phyloP scores from a whole-genome alignment of 35 echinoderm and acorn worm genomes.

The Stichopus chloronotus region DNA sequence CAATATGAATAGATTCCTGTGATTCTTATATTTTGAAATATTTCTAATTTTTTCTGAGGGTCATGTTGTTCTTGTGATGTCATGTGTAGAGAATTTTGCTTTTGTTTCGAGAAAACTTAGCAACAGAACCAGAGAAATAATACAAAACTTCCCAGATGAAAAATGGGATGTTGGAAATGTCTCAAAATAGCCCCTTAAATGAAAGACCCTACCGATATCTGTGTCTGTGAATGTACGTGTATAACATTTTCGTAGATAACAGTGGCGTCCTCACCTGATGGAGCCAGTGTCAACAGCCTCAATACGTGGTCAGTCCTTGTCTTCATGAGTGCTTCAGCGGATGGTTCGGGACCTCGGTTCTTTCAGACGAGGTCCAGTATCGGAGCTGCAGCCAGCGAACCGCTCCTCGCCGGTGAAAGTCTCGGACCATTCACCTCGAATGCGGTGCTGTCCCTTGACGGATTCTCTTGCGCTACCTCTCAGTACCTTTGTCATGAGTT shows the following conservation, averaged over 20 bases:
- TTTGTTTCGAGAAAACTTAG: too few species aligned
- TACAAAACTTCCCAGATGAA: too few species aligned
- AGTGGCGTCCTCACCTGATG: slow-evolving; percentile 34
- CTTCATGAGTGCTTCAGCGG: slow-evolving; percentile 60
- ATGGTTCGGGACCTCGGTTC: slow-evolving; percentile 50
- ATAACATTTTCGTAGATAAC: slow-evolving; percentile 25
- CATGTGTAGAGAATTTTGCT: too few species aligned
- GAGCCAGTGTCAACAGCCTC: slow-evolving; percentile 57
- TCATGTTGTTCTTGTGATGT: too few species aligned
- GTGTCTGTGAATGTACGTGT: too few species aligned
- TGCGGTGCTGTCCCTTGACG: slow-evolving; percentile 46
- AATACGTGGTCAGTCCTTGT: slow-evolving; percentile 69
- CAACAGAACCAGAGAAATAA: too few species aligned
- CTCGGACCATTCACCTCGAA: slow-evolving; percentile 12
- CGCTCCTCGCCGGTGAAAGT: slow-evolving; percentile 30
- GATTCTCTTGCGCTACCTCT: slow-evolving; percentile 53
- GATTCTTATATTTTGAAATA: too few species aligned
- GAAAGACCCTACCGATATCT: too few species aligned
- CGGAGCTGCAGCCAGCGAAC: background rate
- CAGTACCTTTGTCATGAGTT: slow-evolving; percentile 72
- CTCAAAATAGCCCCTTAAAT: too few species aligned
- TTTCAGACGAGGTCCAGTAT: background rate
- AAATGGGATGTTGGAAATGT: too few species aligned
- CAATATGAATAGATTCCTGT: too few species aligned
- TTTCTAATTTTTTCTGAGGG: too few species aligned